Evolutionary conservation across 2,797 vertebrate species (phyloP).

Genomic region (Dicrostonyx torquatus): DNA sequence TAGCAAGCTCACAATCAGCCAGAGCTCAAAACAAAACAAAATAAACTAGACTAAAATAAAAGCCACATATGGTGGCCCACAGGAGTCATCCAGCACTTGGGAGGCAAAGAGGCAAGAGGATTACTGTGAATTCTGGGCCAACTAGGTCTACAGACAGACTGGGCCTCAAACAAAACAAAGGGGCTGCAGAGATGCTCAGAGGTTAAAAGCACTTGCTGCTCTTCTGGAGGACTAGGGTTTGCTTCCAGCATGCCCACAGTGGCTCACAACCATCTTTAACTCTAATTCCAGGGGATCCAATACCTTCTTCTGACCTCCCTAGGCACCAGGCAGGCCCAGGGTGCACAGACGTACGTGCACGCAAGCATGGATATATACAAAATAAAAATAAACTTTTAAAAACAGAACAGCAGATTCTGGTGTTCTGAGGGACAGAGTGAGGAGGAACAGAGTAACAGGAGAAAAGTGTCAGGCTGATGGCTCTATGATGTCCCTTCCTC

Average conservation of each 20-base stretch:
- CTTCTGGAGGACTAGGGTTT: not conserved
- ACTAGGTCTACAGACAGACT: not conserved
- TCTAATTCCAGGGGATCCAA: not conserved
- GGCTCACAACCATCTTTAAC: no score
- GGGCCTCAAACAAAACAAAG: not conserved
- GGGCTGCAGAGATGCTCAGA: not conserved
- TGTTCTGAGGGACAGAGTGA: not conserved
- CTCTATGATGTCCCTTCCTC: not conserved
- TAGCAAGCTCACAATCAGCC: not conserved
- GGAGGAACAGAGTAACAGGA: not conserved
- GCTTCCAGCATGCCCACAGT: not conserved
- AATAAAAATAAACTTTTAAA: not conserved
- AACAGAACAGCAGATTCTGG: not conserved
- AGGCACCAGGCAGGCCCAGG: not conserved
- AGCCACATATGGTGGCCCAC: not conserved
- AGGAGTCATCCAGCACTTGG: not conserved
- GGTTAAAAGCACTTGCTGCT: not conserved
- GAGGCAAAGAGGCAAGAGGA: not conserved
- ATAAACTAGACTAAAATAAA: not conserved
- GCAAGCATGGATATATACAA: no score
- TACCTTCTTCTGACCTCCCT: not conserved
- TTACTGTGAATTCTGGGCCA: not conserved
- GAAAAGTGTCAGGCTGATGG: not conserved
- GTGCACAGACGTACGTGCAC: not conserved
- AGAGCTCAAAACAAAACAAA: not conserved